These are phyloP conservation scores for Camelus bactrianus DNA, from an alignment of 2,113 vertebrate species.

Conservation along the genomic window DNA sequence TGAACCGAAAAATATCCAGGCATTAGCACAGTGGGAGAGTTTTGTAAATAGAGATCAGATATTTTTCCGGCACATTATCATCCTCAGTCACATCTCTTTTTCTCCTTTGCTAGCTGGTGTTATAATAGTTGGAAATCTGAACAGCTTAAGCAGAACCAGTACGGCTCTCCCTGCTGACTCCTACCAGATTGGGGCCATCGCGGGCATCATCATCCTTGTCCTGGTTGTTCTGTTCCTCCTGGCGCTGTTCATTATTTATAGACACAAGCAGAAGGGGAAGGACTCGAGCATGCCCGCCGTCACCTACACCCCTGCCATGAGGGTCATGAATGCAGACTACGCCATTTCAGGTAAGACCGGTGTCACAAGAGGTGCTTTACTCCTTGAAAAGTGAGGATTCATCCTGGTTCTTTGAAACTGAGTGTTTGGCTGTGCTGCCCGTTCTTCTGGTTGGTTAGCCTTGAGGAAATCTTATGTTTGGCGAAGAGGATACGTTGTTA, in stretches of 20 bases:
- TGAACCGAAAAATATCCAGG: slow-evolving; percentile 9
- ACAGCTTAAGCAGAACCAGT: slow-evolving; percentile 95
- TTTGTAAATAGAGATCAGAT: background rate
- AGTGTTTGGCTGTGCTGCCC: background rate
- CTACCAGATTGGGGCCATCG: slow-evolving; percentile 96
- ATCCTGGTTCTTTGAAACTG: background rate
- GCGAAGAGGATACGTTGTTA: background rate
- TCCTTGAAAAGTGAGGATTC: background rate
- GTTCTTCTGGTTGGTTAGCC: background rate
- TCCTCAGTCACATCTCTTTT: background rate
- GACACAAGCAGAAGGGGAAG: slow-evolving; percentile 96
- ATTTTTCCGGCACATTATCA: background rate
- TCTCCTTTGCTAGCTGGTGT: slow-evolving; percentile 90
- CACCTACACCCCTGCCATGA: slow-evolving; percentile 95
- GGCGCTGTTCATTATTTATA: slow-evolving; percentile 95
- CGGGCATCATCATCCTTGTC: slow-evolving; percentile 95
- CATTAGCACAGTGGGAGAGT: background rate
- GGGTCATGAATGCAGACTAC: slow-evolving; percentile 93
- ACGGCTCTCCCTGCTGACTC: slow-evolving; percentile 94
- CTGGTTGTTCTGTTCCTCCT: slow-evolving; percentile 95
- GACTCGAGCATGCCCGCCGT: slow-evolving; percentile 94
- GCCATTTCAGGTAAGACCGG: slow-evolving; percentile 87
- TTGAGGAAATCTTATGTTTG: background rate
- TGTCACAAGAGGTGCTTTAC: rapidly evolving
- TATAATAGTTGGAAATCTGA: slow-evolving; percentile 94